Evolutionary conservation across 2,888 invertebrate species (phyloP).

Genomic region (Petrolisthes manimaculis): DNA sequence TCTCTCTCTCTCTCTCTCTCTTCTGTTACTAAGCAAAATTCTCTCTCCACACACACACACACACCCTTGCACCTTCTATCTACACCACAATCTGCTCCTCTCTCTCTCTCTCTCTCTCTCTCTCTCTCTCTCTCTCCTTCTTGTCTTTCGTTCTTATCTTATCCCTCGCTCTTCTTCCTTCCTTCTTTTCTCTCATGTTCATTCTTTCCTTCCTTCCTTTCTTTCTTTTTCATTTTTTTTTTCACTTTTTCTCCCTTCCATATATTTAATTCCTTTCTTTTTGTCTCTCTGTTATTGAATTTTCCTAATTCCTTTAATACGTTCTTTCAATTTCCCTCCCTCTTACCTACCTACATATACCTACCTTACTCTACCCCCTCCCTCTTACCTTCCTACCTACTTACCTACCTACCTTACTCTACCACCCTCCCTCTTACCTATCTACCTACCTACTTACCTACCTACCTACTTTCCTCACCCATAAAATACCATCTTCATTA

Average conservation of each 20-base stretch:
- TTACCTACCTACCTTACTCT: neutral
- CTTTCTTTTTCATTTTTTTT: neutral
- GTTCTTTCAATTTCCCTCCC: neutral
- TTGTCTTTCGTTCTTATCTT: neutral
- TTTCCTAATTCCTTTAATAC: neutral
- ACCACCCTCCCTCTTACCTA: no score
- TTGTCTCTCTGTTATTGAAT: neutral
- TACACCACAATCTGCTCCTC: no score
- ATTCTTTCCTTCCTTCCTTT: no score
- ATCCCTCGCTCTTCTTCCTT: neutral
- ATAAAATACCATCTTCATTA: neutral
- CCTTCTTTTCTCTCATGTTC: neutral
- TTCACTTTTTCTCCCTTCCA: neutral
- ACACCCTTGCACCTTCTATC: no score
- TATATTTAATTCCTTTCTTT: neutral
- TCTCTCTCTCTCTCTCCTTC: neutral
- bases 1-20: neutral
- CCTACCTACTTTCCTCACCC: neutral
- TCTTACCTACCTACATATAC: neutral
- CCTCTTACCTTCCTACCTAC: neutral
- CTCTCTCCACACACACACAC: no score
- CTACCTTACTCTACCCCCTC: neutral
- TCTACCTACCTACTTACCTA: neutral
- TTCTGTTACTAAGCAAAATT: no score
- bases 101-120: constrained; percentile 12